Evolutionary conservation across 2,797 vertebrate genomes (phyloP).

Genomic region (Mustela erminea): DNA sequence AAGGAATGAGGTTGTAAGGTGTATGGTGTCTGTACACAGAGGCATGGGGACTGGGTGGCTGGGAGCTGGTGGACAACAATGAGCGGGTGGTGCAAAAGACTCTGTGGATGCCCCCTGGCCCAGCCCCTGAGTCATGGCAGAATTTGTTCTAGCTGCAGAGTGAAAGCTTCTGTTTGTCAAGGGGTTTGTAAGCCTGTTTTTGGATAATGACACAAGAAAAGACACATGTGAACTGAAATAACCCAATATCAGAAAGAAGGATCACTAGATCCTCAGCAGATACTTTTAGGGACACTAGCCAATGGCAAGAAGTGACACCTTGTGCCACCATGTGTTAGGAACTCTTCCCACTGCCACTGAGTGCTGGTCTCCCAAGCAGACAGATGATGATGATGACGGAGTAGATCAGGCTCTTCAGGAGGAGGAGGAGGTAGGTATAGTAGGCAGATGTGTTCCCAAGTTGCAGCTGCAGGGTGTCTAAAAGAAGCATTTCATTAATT

Average conservation of each 20-base stretch:
- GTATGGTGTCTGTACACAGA: accelerated
- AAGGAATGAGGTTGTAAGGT: accelerated
- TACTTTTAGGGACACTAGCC: not conserved
- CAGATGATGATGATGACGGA: conserved; percentile 48
- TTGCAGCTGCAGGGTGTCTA: conserved; percentile 69
- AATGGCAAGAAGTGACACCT: not conserved
- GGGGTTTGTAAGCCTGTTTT: not conserved
- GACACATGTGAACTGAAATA: not conserved
- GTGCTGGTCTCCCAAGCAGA: not conserved
- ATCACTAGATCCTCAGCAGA: not conserved
- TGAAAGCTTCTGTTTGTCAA: not conserved
- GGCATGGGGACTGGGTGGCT: accelerated
- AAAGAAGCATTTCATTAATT: conserved; percentile 58
- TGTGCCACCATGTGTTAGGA: not conserved
- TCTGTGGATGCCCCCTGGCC: not conserved
- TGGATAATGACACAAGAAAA: not conserved
- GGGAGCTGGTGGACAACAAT: not conserved
- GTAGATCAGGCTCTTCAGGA: conserved; percentile 86
- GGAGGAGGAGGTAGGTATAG: conserved; percentile 83
- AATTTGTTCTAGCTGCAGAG: not conserved
- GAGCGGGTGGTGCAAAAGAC: not conserved
- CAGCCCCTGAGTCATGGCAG: not conserved
- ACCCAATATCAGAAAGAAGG: not conserved
- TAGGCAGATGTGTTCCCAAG: conserved; percentile 77
- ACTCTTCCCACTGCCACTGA: not conserved